Evolutionary conservation across 2,888 invertebrate species (phyloP).

Genomic region (Rotaria magnacalcarata): DNA sequence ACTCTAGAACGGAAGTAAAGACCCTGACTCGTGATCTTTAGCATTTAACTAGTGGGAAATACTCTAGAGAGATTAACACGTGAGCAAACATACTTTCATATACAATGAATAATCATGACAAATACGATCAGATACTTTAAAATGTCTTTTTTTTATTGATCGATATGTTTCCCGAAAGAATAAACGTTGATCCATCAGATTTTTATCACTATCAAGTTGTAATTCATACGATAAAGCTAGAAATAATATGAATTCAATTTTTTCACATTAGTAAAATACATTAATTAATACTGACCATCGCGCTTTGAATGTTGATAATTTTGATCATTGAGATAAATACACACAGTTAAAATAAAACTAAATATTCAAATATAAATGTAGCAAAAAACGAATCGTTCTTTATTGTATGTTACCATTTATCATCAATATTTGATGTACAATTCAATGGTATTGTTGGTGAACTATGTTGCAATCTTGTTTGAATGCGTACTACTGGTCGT

Average conservation of each 20-base stretch:
- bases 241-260: neutral
- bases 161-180: neutral
- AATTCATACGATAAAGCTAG: neutral
- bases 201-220: constrained; percentile 23
- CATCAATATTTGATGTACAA: neutral
- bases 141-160: neutral
- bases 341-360: neutral
- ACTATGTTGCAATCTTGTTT: neutral
- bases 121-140: neutral
- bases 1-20: too few species aligned
- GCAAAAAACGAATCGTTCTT: neutral
- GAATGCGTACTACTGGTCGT: neutral
- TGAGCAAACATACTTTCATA: neutral
- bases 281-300: neutral
- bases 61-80: too few species aligned
- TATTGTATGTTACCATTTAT: neutral
- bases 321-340: neutral
- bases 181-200: neutral
- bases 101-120: constrained; percentile 27
- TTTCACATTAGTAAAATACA: neutral
- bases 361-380: neutral
- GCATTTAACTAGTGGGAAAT: too few species aligned
- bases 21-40: too few species aligned
- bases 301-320: constrained; percentile 6
- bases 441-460: neutral